A percentile compares a stretch with the other conserved stretches of the same genome.
Conservation (phyloP, 2,113 vertebrate genomes). For the Carettochelys insculpta region DNA sequence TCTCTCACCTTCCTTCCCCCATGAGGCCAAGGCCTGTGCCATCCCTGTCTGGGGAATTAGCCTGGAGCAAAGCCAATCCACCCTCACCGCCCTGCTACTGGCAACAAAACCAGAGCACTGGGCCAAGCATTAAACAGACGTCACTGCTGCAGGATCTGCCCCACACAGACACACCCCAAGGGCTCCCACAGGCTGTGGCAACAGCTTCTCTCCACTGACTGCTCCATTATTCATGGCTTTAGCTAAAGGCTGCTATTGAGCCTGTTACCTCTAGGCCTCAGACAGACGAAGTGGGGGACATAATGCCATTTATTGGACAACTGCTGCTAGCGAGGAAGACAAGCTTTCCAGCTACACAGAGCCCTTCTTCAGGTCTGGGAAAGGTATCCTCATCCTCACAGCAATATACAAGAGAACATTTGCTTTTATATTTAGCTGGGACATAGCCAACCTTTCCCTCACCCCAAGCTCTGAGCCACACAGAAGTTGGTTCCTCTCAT, state of each 20-base stretch:
- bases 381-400: neutral
- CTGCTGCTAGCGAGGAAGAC: neutral
- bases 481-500: neutral
- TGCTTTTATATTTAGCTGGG: neutral
- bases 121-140: neutral
- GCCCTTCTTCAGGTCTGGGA: neutral
- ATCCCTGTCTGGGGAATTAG: neutral
- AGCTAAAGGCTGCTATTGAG: neutral
- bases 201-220: neutral
- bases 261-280: no score
- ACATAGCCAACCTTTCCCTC: neutral
- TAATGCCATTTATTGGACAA: neutral
- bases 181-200: neutral
- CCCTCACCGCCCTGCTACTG: neutral
- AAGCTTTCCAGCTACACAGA: neutral
- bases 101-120: neutral
- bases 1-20: neutral
- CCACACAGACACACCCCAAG: neutral
- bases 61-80: neutral
- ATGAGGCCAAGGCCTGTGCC: constrained; percentile 16
- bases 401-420: no score
- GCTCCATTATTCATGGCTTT: neutral
- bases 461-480: neutral
- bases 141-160: neutral
- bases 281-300: no score